phyloP scores from a whole-genome alignment of 2,888 invertebrate genomes.

The Drosophila testacea region DNA sequence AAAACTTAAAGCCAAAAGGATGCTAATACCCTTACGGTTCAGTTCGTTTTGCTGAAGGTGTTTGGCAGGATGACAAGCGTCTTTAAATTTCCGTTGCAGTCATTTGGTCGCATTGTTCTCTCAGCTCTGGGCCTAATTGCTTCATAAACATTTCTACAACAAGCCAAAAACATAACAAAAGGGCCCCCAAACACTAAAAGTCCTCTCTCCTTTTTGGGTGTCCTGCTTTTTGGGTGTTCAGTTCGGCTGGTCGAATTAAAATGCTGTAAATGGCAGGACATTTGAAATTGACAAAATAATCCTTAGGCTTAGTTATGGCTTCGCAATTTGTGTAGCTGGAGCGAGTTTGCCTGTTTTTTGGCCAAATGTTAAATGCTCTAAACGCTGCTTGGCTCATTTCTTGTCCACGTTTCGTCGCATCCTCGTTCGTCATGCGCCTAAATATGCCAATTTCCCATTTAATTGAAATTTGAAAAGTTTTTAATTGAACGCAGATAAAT shows the following conservation, averaged over 20 bases:
- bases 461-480: conserved; percentile 83
- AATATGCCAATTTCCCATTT: conserved; percentile 80
- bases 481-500: conserved; percentile 80
- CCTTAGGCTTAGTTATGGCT: conserved; percentile 76
- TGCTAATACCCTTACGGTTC: conserved; percentile 48
- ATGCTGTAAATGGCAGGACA: conserved; percentile 80
- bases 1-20: conserved; percentile 59
- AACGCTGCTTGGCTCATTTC: conserved; percentile 31
- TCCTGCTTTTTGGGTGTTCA: background rate
- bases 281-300: conserved; percentile 82
- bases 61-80: conserved; percentile 47
- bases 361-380: conserved; percentile 36
- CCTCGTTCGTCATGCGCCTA: conserved; percentile 70
- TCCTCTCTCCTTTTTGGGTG: conserved; percentile 1
- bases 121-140: conserved; percentile 78
- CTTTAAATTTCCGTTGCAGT: conserved; percentile 75
- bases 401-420: conserved; percentile 10
- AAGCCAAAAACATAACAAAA: conserved; percentile 63
- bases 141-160: conserved; percentile 81
- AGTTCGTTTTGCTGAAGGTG: conserved; percentile 31
- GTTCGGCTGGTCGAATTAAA: conserved; percentile 59
- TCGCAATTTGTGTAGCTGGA: conserved; percentile 38
- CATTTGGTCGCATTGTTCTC: conserved; percentile 75
- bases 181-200: conserved; percentile 23
- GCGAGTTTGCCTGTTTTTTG: conserved; percentile 20